phyloP scores from a whole-genome alignment of 2,797 vertebrate species.

The Gobio occitaniae region DNA sequence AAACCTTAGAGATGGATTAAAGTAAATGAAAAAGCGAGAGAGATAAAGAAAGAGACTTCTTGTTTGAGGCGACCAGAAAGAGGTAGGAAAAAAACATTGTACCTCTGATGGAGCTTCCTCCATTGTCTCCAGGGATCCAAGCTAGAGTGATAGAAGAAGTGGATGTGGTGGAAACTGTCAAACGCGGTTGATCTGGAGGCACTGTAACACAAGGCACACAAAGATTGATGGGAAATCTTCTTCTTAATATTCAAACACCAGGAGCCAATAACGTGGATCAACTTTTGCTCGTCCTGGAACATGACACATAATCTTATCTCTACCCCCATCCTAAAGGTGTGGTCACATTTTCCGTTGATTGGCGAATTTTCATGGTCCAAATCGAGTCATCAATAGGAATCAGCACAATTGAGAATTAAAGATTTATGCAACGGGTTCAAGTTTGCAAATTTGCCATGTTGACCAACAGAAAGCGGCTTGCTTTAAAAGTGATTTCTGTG shows the following conservation, averaged over 20 bases:
- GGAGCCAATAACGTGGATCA: background rate
- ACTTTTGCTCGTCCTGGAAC: background rate
- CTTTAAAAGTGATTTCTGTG: background rate
- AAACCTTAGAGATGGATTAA: background rate
- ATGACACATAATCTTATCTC: background rate
- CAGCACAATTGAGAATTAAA: too few relatives aligned
- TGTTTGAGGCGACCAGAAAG: background rate
- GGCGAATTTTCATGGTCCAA: background rate
- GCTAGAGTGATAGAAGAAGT: constrained; percentile 96
- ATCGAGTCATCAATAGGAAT: constrained; percentile 1
- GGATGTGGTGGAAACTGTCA: constrained; percentile 96
- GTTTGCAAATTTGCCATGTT: background rate
- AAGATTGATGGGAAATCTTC: background rate
- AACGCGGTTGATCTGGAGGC: constrained; percentile 95
- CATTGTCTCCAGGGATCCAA: constrained; percentile 98
- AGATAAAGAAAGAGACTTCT: background rate
- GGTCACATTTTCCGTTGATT: background rate
- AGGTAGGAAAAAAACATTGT: background rate
- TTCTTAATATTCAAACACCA: background rate
- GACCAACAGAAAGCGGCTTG: background rate
- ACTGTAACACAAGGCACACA: constrained; percentile 75
- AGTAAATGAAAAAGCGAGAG: background rate
- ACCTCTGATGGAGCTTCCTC: constrained; percentile 98
- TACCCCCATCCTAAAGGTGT: background rate
- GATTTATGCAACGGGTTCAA: background rate